Evolutionary conservation across 1,140 invertebrate genomes (phyloP), one percentile per base, ranked within the genome.

Genomic region (Mylabris phalerata): DNA sequence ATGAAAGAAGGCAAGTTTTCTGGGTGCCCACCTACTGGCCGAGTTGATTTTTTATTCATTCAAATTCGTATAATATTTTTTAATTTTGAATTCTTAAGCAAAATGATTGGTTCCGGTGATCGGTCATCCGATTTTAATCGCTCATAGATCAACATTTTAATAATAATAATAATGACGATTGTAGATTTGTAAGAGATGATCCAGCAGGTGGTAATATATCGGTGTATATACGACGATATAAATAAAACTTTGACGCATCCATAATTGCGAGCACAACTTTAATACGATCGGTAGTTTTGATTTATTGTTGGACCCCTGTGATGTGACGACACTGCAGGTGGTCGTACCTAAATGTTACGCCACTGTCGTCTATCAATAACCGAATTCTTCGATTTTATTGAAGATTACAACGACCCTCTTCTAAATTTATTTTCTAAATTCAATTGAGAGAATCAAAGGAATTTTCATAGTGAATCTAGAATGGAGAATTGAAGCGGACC

Each of bases 271-370:
- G 60, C 63, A 63, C 60, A 56, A 57, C 57, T 61, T 70, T 61
- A 65, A 66, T 63, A 61, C 64, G 68, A 68, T 70, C 68, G 65
- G 67, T 68, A 68, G 68, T 68, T 68, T 63, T 67, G 65, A 70
- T 70, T 70, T 70, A 70, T 67, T 56, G 40, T 13, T 32, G 61
- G 45, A 61, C 65, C 61, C 64, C 67, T 64, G 57, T 51, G 64
- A 64, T 48, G 60, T 32, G 41, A 44, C 40, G 57, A 44, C 64
- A 50, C 67, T 58, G 59, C 50, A 50, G 67, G 67, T 48, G 55
- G 62, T 54, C 58, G 42, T 51, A 50, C 49, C 50, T 55, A 58
- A 5, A 61, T 54, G 66, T 67, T 63, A 63, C 66, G 63, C 62
- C 64, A 57, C 65, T 65, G 60, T 62, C 57, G 49, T 48, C 19